These are phyloP conservation scores for Tigriopus japonicus DNA, from an alignment of 1,140 invertebrate species.

Conservation along the genomic window DNA sequence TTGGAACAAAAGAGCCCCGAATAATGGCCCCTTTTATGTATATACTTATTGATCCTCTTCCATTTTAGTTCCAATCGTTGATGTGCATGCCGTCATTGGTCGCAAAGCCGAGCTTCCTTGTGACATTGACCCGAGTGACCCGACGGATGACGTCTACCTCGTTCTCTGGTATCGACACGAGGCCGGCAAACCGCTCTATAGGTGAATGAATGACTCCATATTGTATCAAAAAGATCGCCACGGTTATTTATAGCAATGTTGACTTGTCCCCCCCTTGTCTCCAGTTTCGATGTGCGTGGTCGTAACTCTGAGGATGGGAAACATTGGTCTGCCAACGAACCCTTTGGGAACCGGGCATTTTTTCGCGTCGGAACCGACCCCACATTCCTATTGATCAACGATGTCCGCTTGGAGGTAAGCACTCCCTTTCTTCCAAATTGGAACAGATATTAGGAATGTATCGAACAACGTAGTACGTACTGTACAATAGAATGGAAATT, in stretches of 20 bases:
- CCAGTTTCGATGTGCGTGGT: conserved; percentile 5
- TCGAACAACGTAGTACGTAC: too few relatives aligned
- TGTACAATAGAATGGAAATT: too few relatives aligned
- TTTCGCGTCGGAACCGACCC: conserved; percentile 46
- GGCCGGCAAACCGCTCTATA: conserved; percentile 11
- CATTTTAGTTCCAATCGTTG: conserved; percentile 12
- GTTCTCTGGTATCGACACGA: conserved; percentile 11
- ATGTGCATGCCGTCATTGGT: conserved; percentile 11
- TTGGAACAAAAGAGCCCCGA: background rate
- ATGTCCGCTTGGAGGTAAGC: conserved; percentile 30
- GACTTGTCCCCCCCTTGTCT: background rate
- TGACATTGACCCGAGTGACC: conserved; percentile 4
- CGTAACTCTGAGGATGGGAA: background rate
- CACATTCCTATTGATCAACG: conserved; percentile 47
- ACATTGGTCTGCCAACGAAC: conserved; percentile 24
- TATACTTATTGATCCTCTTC: background rate
- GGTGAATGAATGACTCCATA: background rate
- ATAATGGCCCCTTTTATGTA: background rate
- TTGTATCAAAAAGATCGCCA: too few relatives aligned
- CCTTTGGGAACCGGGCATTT: conserved; percentile 52
- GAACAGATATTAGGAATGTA: too few relatives aligned
- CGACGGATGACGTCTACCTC: conserved; percentile 4
- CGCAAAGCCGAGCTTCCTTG: conserved; percentile 8
- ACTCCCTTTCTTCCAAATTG: background rate
- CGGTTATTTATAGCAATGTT: too few relatives aligned